phyloP scores from a whole-genome alignment of 1,140 invertebrate genomes.

The Galleria mellonella region DNA sequence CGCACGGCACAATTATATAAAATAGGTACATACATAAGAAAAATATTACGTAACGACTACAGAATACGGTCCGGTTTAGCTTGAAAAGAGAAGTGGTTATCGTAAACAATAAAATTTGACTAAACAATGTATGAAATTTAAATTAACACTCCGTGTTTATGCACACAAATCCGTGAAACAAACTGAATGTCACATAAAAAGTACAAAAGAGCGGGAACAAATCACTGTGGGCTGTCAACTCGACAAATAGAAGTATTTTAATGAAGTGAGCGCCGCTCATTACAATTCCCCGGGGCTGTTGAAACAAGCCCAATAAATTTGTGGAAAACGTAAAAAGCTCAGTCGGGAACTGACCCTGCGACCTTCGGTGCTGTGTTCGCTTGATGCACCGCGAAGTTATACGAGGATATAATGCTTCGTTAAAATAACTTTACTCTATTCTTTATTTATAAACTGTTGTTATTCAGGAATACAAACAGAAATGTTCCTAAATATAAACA shows the following conservation, averaged over 20 bases:
- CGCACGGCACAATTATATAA: too few relatives aligned
- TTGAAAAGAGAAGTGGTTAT: too few relatives aligned
- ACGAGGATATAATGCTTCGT: background rate
- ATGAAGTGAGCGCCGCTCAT: constrained; percentile 51
- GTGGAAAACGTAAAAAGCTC: constrained; percentile 41
- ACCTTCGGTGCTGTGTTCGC: constrained; percentile 10
- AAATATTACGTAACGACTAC: too few relatives aligned
- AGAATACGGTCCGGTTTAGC: too few relatives aligned
- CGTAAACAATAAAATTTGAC: too few relatives aligned
- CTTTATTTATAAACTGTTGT: background rate
- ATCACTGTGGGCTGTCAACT: constrained; percentile 47
- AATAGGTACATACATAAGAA: too few relatives aligned
- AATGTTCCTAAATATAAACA: too few relatives aligned
- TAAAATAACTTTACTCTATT: constrained; percentile 11
- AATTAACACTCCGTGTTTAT: too few relatives aligned
- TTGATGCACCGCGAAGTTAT: background rate
- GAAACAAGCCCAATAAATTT: constrained; percentile 38
- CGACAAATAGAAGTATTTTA: constrained; percentile 66
- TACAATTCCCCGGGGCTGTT: constrained; percentile 49
- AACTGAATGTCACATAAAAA: constrained; percentile 8
- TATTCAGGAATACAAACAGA: too few relatives aligned
- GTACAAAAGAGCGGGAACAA: constrained; percentile 50
- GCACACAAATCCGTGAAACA: too few relatives aligned
- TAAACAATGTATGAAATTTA: too few relatives aligned
- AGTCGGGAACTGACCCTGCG: constrained; percentile 35